Evolutionary conservation across 2,888 invertebrate genomes (phyloP).

Genomic region (Cancer borealis): DNA sequence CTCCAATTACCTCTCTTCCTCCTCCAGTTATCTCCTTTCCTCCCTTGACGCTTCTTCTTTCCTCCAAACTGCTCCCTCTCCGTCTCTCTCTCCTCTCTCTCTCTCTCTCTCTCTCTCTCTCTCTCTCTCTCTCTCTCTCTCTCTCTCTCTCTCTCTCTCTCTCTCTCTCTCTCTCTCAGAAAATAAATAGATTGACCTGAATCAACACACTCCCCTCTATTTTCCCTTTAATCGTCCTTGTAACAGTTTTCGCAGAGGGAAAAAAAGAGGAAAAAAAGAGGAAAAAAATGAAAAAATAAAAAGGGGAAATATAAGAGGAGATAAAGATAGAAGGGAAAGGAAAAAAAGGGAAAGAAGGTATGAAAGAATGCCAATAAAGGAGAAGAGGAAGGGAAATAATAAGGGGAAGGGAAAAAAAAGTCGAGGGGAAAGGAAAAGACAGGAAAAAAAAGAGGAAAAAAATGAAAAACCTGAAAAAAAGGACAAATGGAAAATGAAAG

Average conservation of each 20-base stretch:
- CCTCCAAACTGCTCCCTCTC: background rate
- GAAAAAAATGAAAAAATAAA: background rate
- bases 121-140: background rate
- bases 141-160: background rate
- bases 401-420: background rate
- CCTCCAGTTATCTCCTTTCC: background rate
- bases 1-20: conserved; percentile 5
- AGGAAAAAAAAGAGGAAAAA: background rate
- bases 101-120: conserved; percentile 20
- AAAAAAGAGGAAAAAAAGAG: background rate
- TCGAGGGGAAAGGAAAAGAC: background rate
- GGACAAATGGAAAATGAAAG: background rate
- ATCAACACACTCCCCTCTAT: conserved; percentile 2
- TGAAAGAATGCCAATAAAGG: background rate
- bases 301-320: background rate
- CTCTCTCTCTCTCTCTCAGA: conserved; percentile 3
- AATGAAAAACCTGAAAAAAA: background rate
- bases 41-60: background rate
- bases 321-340: background rate
- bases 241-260: background rate
- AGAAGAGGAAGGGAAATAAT: background rate
- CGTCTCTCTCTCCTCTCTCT: background rate
- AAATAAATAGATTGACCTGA: background rate
- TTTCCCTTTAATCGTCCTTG: background rate
- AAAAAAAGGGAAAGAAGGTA: background rate